Evolutionary conservation across 2,113 vertebrate species (phyloP).

Genomic region (Pseudonaja textilis): DNA sequence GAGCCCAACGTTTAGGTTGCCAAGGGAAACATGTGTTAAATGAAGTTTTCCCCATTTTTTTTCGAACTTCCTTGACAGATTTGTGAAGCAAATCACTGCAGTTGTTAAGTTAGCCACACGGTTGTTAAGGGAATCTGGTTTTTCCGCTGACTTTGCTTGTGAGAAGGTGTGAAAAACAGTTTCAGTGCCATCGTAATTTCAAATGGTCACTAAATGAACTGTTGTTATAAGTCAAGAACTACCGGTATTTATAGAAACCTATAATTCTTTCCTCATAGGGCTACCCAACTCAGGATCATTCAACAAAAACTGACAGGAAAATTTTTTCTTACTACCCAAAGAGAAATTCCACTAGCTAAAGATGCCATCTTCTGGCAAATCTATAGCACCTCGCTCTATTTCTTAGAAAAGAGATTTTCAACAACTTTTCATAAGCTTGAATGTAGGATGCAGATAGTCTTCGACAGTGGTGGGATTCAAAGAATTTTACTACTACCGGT

Average conservation of each 20-base stretch:
- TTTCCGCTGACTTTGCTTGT: not conserved
- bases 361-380: slow-evolving; percentile 66
- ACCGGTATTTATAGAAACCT: not conserved
- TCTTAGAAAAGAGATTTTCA: not conserved
- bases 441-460: not conserved
- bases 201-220: not conserved
- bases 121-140: not conserved
- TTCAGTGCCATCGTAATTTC: not conserved
- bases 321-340: fast-evolving
- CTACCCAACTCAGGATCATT: not conserved
- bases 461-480: too few relatives aligned
- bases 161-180: not conserved
- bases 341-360: slow-evolving; percentile 8
- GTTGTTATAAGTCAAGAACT: not conserved
- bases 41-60: not conserved
- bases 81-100: not conserved
- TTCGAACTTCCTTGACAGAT: too few relatives aligned
- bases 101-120: not conserved
- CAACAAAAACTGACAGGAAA: not conserved
- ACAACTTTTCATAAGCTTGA: not conserved
- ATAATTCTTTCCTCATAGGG: not conserved
- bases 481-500: too few relatives aligned
- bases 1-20: not conserved
- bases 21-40: not conserved
- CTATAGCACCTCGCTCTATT: not conserved